Evolutionary conservation across 1,140 invertebrate genomes (phyloP).

Genomic region (Atopsyche davidsoni): DNA sequence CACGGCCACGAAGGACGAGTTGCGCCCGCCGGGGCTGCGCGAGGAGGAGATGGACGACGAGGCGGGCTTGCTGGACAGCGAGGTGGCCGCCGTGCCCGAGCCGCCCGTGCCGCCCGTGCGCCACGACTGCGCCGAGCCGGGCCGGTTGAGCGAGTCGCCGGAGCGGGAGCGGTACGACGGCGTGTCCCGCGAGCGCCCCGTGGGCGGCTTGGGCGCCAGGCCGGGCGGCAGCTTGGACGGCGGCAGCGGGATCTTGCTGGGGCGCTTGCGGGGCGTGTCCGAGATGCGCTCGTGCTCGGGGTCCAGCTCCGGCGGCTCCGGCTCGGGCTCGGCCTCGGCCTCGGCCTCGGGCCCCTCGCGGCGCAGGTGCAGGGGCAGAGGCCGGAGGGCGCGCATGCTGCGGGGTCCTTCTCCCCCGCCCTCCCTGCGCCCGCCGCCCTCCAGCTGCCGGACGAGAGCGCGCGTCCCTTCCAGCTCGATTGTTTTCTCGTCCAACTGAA

Average conservation of each 20-base stretch:
- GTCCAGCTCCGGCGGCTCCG: conserved; percentile 39
- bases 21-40: conserved; percentile 31
- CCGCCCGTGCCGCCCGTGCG: conserved; percentile 31
- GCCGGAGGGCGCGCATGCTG: conserved; percentile 46
- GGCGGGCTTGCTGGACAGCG: conserved; percentile 33
- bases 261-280: conserved; percentile 51
- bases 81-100: conserved; percentile 34
- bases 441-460: conserved; percentile 65
- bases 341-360: conserved; percentile 52
- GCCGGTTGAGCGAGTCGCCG: conserved; percentile 43
- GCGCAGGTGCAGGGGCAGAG: conserved; percentile 48
- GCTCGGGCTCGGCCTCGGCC: conserved; percentile 58
- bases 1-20: conserved; percentile 20
- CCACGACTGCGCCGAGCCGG: conserved; percentile 46
- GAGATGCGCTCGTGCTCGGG: conserved; percentile 33
- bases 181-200: conserved; percentile 32
- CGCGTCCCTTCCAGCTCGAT: conserved; percentile 76
- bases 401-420: conserved; percentile 29
- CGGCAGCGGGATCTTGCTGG: conserved; percentile 65
- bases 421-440: conserved; percentile 43
- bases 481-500: conserved; percentile 70
- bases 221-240: conserved; percentile 43
- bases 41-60: conserved; percentile 33
- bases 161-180: conserved; percentile 39
- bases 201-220: conserved; percentile 54